Conservation (phyloP, 2,113 vertebrate species). For the Lasiurus cinereus region DNA sequence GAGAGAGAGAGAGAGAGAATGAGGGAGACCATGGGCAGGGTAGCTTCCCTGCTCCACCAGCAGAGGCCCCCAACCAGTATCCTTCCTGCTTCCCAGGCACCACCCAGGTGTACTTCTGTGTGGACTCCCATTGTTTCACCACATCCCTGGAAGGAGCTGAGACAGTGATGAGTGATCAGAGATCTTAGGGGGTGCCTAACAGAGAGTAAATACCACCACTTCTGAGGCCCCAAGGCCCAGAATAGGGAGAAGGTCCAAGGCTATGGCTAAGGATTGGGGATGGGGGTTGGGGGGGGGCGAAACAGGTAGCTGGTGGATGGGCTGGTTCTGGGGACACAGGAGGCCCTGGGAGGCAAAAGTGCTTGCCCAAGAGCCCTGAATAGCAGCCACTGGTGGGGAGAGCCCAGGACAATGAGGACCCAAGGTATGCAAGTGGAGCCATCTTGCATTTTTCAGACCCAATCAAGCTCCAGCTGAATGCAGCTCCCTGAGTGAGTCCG, state of each 20-base stretch:
- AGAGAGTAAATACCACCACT: not conserved
- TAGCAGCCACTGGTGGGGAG: not conserved
- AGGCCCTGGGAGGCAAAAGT: not conserved
- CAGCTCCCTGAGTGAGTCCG: not conserved
- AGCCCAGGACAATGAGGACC: not conserved
- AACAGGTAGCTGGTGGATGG: not conserved
- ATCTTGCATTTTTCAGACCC: not conserved
- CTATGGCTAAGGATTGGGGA: not conserved
- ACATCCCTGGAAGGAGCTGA: not conserved
- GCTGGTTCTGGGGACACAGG: not conserved
- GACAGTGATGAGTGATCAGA: not conserved
- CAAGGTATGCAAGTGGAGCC: fast-evolving
- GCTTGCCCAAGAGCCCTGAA: not conserved
- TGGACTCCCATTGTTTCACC: not conserved
- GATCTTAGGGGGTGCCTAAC: not conserved
- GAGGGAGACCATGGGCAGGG: fast-evolving
- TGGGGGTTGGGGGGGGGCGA: fast-evolving
- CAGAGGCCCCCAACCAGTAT: not conserved
- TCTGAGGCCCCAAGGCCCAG: not conserved
- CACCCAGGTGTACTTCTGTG: not conserved
- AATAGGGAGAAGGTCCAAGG: not conserved
- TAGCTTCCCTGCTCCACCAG: not conserved
- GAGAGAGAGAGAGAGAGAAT: not conserved
- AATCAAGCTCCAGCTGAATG: not conserved
- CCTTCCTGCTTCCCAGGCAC: not conserved